Evolutionary conservation across 2,113 vertebrate species (phyloP), one percentile per base, ranked within the genome.

Genomic region (Rhea pennata): DNA sequence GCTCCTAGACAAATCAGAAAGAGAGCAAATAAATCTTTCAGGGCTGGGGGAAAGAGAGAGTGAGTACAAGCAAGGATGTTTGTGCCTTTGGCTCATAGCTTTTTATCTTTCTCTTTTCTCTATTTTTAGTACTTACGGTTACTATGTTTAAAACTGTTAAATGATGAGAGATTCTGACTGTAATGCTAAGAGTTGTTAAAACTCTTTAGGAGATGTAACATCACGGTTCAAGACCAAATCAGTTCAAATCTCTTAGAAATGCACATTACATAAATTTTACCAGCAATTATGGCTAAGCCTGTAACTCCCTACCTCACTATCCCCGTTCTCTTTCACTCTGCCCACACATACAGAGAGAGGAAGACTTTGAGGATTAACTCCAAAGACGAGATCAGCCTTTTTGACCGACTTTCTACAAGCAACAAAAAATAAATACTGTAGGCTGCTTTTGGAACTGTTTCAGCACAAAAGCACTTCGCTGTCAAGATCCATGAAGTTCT

Each of bases 1-100:
- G 95, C 99, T 96, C 99, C 99, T 99, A 87, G 33, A 70, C 65
- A 93, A 95, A 90, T 31, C 9, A 84, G 58, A 78, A 44, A 48
- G 5, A 81, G 27, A 82, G 13, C 7, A 76, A 86, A 17, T 87
- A 44, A 69, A 54, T 86, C 27, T 73, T 90, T 84, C 56, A 80
- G 83, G 56, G 15, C 5, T 27, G 26, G 22, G 19, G n/a, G 9
- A 19, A 5, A 46, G 59, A 70, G 51, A 53, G 42, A 81, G 23
- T 6, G 39, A 93, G 22, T 50, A 67, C 21, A 66, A 89, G 26
- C 31, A 88, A 92, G 53, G 4, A 72, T 6, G 19, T 17, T n/a
- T 24, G 7, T 39, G 58, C 50, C 58, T 87, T 61, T 58, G 54
- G 48, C 75, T 93, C 81, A 82, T 56, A 91, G 50, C 21, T 95